Evolutionary conservation across 2,113 vertebrate genomes (phyloP), one percentile per base, ranked within the genome.

Genomic region (Fulmarus glacialis): DNA sequence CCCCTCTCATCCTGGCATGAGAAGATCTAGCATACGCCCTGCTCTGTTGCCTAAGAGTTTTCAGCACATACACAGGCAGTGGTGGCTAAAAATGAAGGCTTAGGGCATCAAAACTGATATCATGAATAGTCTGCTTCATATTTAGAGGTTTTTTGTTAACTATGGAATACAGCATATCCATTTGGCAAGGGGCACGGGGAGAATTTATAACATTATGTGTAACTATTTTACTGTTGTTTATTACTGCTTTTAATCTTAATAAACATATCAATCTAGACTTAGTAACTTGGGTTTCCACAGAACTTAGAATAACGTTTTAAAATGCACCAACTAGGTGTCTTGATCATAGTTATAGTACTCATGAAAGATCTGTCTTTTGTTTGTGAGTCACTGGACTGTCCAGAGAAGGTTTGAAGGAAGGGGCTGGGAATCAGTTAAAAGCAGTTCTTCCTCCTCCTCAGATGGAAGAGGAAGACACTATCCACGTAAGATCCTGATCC

Each of bases 321-420:
- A 89, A 64, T 16, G 12, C 14, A 38, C 7, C 26, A 68, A 10
- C 9, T 38, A 42, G 34, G 24, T 79, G 24, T 29, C 43, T 75
- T 59, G 72, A 48, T 74, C 15, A 34, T 38, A 30, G 48, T 72
- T 81, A n/a, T 1, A 60, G 58, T 15, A 67, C 21, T 84, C 1
- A 1, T 27, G 48, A 56, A 81, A 87, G 23, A 27, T 58, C 8
- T 71, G 8, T 43, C 45, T 87, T 92, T 79, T 67, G 13, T 67
- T 94, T 36, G 19, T 36, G 67, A 26, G 34, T 70, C 90, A 86
- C 6, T 75, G 12, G 81, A 73, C 81, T 87, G 60, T 90, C 66
- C 56, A 87, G 58, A 55, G 20, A 52, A 89, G 72, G 58, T 92
- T 85, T 95, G 74, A 64, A 80, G 40, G 91, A 96, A 96, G 27